Percentiles rank a stretch among this genome's conserved stretches.
These are phyloP conservation scores for Melanchra persicariae DNA, from an alignment of 2,888 invertebrate species.

Conservation along the genomic window DNA sequence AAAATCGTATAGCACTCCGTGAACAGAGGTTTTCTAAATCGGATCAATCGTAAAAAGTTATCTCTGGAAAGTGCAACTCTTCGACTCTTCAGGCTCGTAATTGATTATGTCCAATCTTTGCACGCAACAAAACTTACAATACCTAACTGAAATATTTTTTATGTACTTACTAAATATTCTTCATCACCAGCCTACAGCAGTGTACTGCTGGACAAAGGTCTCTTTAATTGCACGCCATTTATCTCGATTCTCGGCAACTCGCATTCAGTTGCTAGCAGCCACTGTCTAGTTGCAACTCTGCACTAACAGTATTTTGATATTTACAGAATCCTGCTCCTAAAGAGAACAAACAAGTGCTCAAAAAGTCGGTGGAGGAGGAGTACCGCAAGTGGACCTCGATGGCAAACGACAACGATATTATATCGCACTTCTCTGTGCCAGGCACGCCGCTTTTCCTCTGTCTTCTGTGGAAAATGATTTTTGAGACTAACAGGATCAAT, in stretches of 20 bases:
- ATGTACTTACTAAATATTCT: too few relatives aligned
- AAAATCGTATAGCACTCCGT: too few relatives aligned
- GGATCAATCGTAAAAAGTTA: too few relatives aligned
- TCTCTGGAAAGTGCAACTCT: too few relatives aligned
- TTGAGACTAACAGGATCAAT: slow-evolving; percentile 98
- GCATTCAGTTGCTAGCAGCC: background rate
- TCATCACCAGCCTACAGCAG: background rate
- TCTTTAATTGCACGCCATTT: background rate
- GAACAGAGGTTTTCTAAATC: too few relatives aligned
- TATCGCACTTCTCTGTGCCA: slow-evolving; percentile 98
- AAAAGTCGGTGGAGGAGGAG: slow-evolving; percentile 98
- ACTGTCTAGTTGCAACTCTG: background rate
- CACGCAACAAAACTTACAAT: too few relatives aligned
- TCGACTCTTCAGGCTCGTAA: background rate
- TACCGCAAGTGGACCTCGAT: slow-evolving; percentile 99
- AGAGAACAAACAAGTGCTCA: slow-evolving; percentile 97
- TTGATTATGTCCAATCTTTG: background rate
- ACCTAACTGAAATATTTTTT: too few relatives aligned
- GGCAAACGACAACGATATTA: slow-evolving; percentile 99
- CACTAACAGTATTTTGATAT: slow-evolving; percentile 10
- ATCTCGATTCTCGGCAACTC: background rate
- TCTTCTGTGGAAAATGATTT: slow-evolving; percentile 98
- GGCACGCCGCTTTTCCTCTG: slow-evolving; percentile 98
- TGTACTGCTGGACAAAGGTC: background rate
- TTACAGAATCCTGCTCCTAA: slow-evolving; percentile 94